phyloP scores from a whole-genome alignment of 2,888 invertebrate genomes.

The Neuroscelio doddi region DNA sequence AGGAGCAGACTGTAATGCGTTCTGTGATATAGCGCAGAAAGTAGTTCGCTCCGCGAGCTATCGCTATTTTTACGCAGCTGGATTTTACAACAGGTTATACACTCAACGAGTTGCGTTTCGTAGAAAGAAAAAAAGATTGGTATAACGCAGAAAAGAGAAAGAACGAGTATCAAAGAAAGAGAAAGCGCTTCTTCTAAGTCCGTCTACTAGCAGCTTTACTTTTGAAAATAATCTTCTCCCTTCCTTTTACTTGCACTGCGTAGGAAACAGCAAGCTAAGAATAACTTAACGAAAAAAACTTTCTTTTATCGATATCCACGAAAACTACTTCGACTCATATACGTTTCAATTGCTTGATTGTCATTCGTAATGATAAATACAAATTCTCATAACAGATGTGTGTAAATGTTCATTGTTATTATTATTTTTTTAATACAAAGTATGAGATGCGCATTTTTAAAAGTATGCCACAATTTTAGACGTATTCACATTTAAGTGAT shows the following conservation, averaged over 20 bases:
- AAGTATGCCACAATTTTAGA: neutral
- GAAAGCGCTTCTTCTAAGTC: constrained; percentile 40
- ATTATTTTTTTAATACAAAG: too few species aligned
- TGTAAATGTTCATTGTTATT: too few species aligned
- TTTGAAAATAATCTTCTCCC: constrained; percentile 59
- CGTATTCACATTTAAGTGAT: neutral
- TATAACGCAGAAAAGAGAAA: constrained; percentile 31
- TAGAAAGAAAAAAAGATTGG: constrained; percentile 47
- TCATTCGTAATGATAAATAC: too few species aligned
- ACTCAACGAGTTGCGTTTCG: constrained; percentile 51
- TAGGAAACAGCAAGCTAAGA: constrained; percentile 58
- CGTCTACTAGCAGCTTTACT: constrained; percentile 49
- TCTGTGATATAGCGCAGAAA: constrained; percentile 42
- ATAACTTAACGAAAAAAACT: constrained; percentile 56
- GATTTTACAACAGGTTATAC: constrained; percentile 65
- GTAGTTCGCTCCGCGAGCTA: constrained; percentile 41
- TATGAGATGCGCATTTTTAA: too few species aligned
- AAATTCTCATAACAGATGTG: too few species aligned
- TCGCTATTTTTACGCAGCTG: constrained; percentile 66
- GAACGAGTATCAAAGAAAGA: constrained; percentile 21
- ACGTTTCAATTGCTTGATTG: too few species aligned
- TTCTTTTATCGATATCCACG: constrained; percentile 50
- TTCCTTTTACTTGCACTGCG: constrained; percentile 46
- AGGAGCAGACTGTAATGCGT: constrained; percentile 46
- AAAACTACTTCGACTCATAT: too few species aligned